A percentile compares a stretch with the other conserved stretches of the same genome.
These are phyloP conservation scores for Ranitomeya variabilis DNA, from an alignment of 2,113 vertebrate species.

Conservation along the genomic window DNA sequence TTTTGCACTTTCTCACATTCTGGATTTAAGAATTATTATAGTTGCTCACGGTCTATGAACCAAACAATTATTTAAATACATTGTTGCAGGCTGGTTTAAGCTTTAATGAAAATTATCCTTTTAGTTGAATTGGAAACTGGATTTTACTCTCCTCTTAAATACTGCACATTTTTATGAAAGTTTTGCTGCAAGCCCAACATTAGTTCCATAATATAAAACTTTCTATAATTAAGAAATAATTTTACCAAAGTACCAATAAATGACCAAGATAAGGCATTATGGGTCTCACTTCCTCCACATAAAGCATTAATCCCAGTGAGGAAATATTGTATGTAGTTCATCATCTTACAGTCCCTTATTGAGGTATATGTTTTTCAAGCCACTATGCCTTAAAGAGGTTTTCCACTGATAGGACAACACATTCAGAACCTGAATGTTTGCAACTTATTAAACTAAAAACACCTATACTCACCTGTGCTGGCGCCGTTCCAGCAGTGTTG, in stretches of 20 bases:
- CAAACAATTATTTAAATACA: slow-evolving; percentile 33
- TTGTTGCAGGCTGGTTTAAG: slow-evolving; percentile 3
- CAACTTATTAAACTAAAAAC: no score
- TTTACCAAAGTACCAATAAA: neutral
- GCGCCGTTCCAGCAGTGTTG: no score
- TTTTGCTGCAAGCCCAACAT: neutral
- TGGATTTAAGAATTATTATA: slow-evolving; percentile 38
- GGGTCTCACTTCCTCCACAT: neutral
- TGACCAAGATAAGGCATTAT: neutral
- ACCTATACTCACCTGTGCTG: no score
- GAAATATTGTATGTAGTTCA: no score
- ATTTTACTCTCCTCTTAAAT: neutral
- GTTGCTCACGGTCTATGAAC: slow-evolving; percentile 18
- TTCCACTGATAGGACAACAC: no score
- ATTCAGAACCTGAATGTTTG: no score
- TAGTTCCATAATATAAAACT: neutral
- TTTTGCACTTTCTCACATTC: neutral
- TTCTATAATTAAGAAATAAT: neutral
- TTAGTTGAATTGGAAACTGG: neutral
- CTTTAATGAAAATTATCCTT: slow-evolving; percentile 20
- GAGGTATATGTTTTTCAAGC: no score
- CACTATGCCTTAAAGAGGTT: no score
- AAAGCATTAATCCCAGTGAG: no score
- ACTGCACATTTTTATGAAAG: neutral
- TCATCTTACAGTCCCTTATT: no score